Percentiles rank a stretch among this genome's conserved stretches.
phyloP scores from a whole-genome alignment of 2,888 invertebrate species.

The Eristalis pertinax region DNA sequence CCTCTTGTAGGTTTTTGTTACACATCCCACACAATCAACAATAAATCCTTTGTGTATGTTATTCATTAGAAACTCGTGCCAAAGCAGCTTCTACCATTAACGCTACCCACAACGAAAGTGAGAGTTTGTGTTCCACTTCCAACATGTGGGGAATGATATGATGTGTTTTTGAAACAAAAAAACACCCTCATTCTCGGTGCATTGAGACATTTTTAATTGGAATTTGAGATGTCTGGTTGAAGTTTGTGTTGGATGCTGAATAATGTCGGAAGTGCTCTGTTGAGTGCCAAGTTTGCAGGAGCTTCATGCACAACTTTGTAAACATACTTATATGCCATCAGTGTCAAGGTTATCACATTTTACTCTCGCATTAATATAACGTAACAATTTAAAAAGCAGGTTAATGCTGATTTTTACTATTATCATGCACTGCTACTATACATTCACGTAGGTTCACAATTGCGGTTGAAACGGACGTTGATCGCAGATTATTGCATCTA shows the following conservation, averaged over 20 bases:
- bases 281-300: neutral
- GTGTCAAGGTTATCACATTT: constrained; percentile 9
- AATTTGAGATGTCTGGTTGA: constrained; percentile 26
- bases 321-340: neutral
- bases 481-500: neutral
- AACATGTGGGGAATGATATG: constrained; percentile 27
- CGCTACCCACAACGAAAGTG: constrained; percentile 60
- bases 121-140: constrained; percentile 68
- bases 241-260: constrained; percentile 11
- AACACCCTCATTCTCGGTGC: constrained; percentile 35
- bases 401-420: neutral
- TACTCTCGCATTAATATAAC: neutral
- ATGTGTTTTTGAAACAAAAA: constrained; percentile 24
- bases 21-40: constrained; percentile 60
- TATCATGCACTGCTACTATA: neutral
- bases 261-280: constrained; percentile 3
- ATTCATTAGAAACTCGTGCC: constrained; percentile 59
- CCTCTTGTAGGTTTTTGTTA: constrained; percentile 59
- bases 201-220: constrained; percentile 49
- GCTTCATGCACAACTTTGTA: neutral
- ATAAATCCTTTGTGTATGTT: constrained; percentile 65
- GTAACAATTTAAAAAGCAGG: neutral
- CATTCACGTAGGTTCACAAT: neutral
- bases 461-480: neutral
- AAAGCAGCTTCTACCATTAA: constrained; percentile 55